Evolutionary conservation across 2,797 vertebrate species (phyloP).

Genomic region (Acestrorhynchus altus): DNA sequence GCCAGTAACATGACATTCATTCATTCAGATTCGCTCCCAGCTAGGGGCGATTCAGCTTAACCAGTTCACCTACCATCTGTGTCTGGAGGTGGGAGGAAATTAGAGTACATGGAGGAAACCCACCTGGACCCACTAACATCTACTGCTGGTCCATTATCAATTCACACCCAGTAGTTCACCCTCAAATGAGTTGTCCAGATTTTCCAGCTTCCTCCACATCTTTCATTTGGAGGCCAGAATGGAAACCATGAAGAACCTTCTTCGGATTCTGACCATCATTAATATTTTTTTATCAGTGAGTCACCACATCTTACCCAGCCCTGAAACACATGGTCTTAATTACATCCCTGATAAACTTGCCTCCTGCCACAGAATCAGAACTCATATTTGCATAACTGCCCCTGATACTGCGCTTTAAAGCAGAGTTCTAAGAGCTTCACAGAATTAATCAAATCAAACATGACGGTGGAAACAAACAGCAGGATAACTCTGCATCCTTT

Average conservation of each 20-base stretch:
- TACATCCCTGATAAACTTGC: not conserved
- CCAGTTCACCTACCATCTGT: too few relatives aligned
- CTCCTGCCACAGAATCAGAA: not conserved
- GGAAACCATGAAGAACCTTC: not conserved
- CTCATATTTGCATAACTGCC: not conserved
- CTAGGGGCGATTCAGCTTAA: too few relatives aligned
- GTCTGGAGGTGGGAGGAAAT: too few relatives aligned
- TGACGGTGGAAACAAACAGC: not conserved
- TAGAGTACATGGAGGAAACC: too few relatives aligned
- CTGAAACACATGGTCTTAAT: not conserved
- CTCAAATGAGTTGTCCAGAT: too few relatives aligned
- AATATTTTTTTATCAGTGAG: not conserved
- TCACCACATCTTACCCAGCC: not conserved
- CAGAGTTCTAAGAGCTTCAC: not conserved
- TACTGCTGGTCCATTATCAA: too few relatives aligned
- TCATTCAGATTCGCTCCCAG: too few relatives aligned
- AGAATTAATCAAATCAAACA: not conserved
- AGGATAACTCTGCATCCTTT: not conserved
- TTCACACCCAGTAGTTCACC: too few relatives aligned
- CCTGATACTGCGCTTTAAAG: not conserved
- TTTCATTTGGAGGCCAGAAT: not conserved
- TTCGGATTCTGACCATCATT: not conserved
- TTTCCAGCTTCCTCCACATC: too few relatives aligned
- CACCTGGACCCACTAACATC: too few relatives aligned
- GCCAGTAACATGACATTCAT: too few relatives aligned